These are phyloP conservation scores for Rhopilema esculentum DNA, from an alignment of 30 jellyfish, hydroid and myxozoan genomes.

Conservation along the genomic window DNA sequence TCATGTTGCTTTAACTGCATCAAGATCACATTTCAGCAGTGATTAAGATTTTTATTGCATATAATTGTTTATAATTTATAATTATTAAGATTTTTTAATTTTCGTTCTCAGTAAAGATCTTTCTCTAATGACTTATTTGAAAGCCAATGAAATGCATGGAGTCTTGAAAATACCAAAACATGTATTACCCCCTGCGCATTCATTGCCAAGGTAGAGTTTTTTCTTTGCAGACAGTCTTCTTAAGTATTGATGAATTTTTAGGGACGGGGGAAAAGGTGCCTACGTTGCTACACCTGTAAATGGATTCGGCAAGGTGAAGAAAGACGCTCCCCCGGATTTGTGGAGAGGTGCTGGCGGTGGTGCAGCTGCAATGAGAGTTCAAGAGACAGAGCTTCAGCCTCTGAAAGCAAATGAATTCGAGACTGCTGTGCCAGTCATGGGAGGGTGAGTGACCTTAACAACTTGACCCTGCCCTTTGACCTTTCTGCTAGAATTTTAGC, in stretches of 20 bases:
- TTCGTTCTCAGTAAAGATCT: too few relatives aligned
- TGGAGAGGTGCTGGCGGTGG: constrained; percentile 75
- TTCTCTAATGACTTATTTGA: too few relatives aligned
- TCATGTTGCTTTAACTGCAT: too few relatives aligned
- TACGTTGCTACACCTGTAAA: constrained; percentile 68
- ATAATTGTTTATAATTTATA: too few relatives aligned
- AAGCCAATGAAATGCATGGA: too few relatives aligned
- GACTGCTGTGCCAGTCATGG: constrained; percentile 48
- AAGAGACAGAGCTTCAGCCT: constrained; percentile 52
- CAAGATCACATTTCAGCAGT: too few relatives aligned
- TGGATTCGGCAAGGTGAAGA: constrained; percentile 57
- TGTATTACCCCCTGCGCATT: too few relatives aligned
- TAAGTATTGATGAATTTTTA: neutral
- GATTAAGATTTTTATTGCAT: too few relatives aligned
- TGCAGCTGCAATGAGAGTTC: constrained; percentile 61
- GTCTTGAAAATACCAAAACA: too few relatives aligned
- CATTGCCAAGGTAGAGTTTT: too few relatives aligned
- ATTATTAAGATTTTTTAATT: too few relatives aligned
- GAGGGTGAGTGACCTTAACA: neutral
- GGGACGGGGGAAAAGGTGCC: constrained; percentile 54
- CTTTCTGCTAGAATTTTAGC: neutral
- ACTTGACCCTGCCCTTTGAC: neutral
- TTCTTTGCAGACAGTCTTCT: neutral
- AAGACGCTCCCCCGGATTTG: constrained; percentile 38
- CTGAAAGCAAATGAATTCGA: constrained; percentile 65